Base-by-base conservation (phyloP, 2,888 invertebrate species). In the Bimastos eiseni region DNA sequence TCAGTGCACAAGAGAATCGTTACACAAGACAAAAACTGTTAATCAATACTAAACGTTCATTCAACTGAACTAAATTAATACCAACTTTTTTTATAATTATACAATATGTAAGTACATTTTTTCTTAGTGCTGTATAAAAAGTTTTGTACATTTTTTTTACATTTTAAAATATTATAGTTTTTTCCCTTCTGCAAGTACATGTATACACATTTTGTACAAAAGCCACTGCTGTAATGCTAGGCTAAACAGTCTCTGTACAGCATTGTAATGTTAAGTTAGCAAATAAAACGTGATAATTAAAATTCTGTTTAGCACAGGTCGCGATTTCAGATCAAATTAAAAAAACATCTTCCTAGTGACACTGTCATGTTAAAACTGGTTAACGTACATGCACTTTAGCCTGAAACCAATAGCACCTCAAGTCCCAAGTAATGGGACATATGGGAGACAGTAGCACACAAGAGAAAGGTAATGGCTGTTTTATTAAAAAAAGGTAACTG, bases 111-210 rank as follows among this genome's bases (percentile, higher is more conserved):
- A 86, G 21, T 86, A 11, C 30, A 70, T 86, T 86, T 86, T 86
- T 34, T 86, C n/a, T 34, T 49, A 21, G 21, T 36, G 15, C 86
- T 86, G 86, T 86, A 86, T 86, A 86, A 86, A 86, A 86, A 86
- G 37, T 86, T 86, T 86, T 86, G 86, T 86, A 86, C 86, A 86
- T 86, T 86, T 86, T 84, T 49, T 86, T 86, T 86, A 34, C 86
- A 86, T 86, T 86, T 86, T 86, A 24, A 37, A 86, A 36, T 37
- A 86, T 36, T 86, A n/a, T 19, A 30, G 4, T 4, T 86, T 86
- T 86, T 84, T 86, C 17, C n/a, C 34, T 84, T 34, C n/a, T 33
- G 70, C n/a, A 70, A 1, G 21, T 86, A 86, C 36, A 86, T 36
- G 5, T 86, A 36, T 86, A 86, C 86, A 86, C 36, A 24, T 86